Conservation (phyloP, 2,888 invertebrate genomes). For the Dolichomitus sp. region DNA sequence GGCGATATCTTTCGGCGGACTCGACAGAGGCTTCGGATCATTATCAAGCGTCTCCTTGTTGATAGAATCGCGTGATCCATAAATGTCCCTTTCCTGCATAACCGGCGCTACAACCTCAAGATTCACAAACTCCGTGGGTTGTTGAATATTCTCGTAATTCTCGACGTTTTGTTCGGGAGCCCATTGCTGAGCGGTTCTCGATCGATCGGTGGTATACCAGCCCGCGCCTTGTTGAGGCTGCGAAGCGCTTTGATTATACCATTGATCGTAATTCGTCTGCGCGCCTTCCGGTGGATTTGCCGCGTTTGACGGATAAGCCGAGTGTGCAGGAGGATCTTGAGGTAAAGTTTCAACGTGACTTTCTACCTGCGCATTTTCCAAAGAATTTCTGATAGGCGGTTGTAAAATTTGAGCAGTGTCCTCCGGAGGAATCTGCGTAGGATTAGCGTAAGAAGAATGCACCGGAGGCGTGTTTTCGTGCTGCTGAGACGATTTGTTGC, state of each 20-base stretch:
- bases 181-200: slow-evolving; percentile 63
- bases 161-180: slow-evolving; percentile 79
- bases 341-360: slow-evolving; percentile 18
- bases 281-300: slow-evolving; percentile 64
- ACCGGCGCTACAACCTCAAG: slow-evolving; percentile 80
- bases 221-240: slow-evolving; percentile 64
- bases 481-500: slow-evolving; percentile 67
- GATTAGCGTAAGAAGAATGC: background rate
- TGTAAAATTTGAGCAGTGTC: slow-evolving; percentile 1
- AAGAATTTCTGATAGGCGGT: slow-evolving; percentile 10
- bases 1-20: slow-evolving; percentile 69
- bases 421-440: slow-evolving; percentile 18
- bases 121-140: slow-evolving; percentile 81
- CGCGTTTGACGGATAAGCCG: slow-evolving; percentile 47
- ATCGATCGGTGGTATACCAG: slow-evolving; percentile 77
- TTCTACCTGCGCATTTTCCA: slow-evolving; percentile 40
- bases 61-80: slow-evolving; percentile 83
- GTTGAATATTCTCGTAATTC: slow-evolving; percentile 83
- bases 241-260: slow-evolving; percentile 81
- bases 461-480: slow-evolving; percentile 59
- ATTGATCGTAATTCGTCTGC: slow-evolving; percentile 81
- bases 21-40: slow-evolving; percentile 76
- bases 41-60: slow-evolving; percentile 83
- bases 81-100: slow-evolving; percentile 79
- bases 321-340: slow-evolving; percentile 24